phyloP scores from a whole-genome alignment of 1,140 invertebrate species.

The Scaptodrosophila lebanonensis region DNA sequence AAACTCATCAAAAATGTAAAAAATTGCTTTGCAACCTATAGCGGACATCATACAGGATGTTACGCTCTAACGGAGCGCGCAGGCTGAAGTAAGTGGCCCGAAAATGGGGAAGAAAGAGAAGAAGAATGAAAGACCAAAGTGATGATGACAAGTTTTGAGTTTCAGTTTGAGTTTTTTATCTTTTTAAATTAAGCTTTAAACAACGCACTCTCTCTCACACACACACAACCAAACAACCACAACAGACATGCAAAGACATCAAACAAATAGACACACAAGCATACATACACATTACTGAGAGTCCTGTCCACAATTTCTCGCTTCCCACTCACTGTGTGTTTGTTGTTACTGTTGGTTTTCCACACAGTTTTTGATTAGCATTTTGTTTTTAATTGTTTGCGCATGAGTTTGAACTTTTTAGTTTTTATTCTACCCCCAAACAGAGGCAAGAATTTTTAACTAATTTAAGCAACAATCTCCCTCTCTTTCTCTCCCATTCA shows the following conservation, averaged over 20 bases:
- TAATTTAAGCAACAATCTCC: constrained; percentile 64
- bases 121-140: constrained; percentile 20
- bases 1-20: constrained; percentile 17
- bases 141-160: constrained; percentile 48
- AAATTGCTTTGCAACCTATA: constrained; percentile 34
- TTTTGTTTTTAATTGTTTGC: constrained; percentile 72
- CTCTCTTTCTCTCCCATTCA: constrained; percentile 6
- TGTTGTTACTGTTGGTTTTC: constrained; percentile 14
- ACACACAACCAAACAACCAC: constrained; percentile 1
- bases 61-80: constrained; percentile 77
- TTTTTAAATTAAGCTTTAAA: constrained; percentile 2
- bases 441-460: constrained; percentile 51
- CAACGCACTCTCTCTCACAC: neutral
- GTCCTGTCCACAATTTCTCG: constrained; percentile 1
- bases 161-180: constrained; percentile 16
- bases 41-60: constrained; percentile 77
- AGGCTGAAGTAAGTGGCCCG: constrained; percentile 74
- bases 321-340: constrained; percentile 18
- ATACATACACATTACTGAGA: constrained; percentile 1
- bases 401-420: constrained; percentile 54
- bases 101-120: constrained; percentile 15
- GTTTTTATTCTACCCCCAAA: constrained; percentile 23
- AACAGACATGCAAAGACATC: neutral
- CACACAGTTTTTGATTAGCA: constrained; percentile 38
- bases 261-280: constrained; percentile 4